Percentiles rank a stretch among this genome's conserved stretches.
Conservation (phyloP, 1,140 invertebrate genomes). For the Diploscapter pachys region DNA sequence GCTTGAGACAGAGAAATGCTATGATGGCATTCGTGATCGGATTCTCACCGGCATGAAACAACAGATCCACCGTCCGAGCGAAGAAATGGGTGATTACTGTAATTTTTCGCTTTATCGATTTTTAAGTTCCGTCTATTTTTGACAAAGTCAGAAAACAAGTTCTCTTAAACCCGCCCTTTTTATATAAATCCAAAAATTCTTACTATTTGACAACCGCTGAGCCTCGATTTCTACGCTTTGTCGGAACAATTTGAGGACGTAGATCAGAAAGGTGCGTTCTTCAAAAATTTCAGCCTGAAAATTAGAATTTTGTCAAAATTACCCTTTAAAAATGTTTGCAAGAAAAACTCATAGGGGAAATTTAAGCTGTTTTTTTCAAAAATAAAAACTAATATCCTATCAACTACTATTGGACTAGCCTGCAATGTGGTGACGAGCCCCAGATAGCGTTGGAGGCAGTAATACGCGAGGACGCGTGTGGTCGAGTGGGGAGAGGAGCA, state of each 20-base stretch:
- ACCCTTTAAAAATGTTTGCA: neutral
- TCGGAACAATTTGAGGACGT: constrained; percentile 43
- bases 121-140: neutral
- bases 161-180: constrained; percentile 17
- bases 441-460: constrained; percentile 31
- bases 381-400: constrained; percentile 6
- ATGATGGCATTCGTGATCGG: constrained; percentile 45
- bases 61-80: constrained; percentile 45
- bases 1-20: constrained; percentile 47
- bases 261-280: constrained; percentile 39
- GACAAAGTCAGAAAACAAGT: neutral
- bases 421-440: neutral
- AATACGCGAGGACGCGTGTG: constrained; percentile 41
- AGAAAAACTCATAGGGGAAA: neutral
- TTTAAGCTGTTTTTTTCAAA: constrained; percentile 10
- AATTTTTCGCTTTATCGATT: constrained; percentile 6
- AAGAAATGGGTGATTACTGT: constrained; percentile 53
- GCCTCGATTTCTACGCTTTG: constrained; percentile 43
- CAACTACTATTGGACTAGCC: neutral
- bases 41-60: constrained; percentile 36
- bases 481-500: constrained; percentile 39
- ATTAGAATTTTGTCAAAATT: constrained; percentile 25
- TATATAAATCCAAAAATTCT: constrained; percentile 11
- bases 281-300: constrained; percentile 42
- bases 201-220: constrained; percentile 41